Percentiles rank a stretch among this genome's conserved stretches.
Conservation (phyloP, 2,797 vertebrate genomes). For the Halcyon badia region DNA sequence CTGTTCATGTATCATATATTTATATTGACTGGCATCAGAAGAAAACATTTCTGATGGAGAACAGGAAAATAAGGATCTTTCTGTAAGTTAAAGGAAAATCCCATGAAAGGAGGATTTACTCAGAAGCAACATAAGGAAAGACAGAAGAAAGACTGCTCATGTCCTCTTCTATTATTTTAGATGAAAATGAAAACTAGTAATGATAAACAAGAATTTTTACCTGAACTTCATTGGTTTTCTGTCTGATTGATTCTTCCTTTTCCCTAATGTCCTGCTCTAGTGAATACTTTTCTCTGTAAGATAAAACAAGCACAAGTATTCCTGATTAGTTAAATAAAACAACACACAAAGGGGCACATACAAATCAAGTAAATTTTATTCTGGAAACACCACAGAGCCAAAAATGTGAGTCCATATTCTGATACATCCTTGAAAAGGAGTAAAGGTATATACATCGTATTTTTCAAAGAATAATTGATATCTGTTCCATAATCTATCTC, state of each 20-base stretch:
- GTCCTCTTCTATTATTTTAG: background rate
- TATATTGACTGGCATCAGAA: background rate
- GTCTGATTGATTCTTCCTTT: constrained; percentile 92
- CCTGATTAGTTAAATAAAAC: background rate
- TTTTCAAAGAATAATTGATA: background rate
- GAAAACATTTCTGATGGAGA: background rate
- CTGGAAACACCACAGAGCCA: background rate
- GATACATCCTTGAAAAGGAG: background rate
- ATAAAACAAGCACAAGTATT: background rate
- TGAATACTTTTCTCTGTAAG: constrained; percentile 91
- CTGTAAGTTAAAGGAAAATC: background rate
- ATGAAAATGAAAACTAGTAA: background rate
- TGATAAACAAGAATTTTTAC: constrained; percentile 71
- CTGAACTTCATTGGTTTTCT: constrained; percentile 95
- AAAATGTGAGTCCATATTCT: background rate
- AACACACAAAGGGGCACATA: accelerated
- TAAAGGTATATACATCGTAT: background rate
- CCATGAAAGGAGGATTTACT: background rate
- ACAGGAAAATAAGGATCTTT: background rate
- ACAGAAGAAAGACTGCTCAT: background rate
- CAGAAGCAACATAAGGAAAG: background rate
- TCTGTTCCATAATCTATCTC: background rate
- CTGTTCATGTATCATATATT: background rate
- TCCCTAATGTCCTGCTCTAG: constrained; percentile 97
- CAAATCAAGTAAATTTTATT: background rate